These are phyloP conservation scores for Hydropsyche betteni DNA, from an alignment of 2,888 invertebrate species.

Conservation along the genomic window DNA sequence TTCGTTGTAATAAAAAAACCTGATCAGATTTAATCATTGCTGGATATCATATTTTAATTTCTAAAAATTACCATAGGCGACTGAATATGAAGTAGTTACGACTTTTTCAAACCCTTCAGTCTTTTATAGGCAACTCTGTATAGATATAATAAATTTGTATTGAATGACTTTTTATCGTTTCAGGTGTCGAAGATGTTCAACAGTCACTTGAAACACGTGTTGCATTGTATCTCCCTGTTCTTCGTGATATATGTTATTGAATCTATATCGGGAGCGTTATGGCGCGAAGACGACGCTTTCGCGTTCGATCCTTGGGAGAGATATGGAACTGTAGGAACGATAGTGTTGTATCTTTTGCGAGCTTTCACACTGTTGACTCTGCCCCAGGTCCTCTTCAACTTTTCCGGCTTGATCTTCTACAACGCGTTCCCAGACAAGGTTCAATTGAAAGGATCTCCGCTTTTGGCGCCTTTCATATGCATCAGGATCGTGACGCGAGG, in stretches of 20 bases:
- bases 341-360: constrained; percentile 79
- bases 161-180: constrained; percentile 52
- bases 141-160: too few species aligned
- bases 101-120: too few species aligned
- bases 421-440: constrained; percentile 96
- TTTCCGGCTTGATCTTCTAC: constrained; percentile 85
- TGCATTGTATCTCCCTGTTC: constrained; percentile 80
- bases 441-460: constrained; percentile 85
- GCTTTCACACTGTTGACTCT: constrained; percentile 85
- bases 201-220: constrained; percentile 79
- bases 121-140: too few species aligned
- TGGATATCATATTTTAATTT: too few species aligned
- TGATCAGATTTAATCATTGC: too few species aligned
- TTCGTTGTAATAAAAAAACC: too few species aligned
- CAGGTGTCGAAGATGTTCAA: constrained; percentile 63
- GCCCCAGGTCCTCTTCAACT: constrained; percentile 90
- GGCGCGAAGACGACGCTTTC: constrained; percentile 63
- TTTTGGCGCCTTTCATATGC: constrained; percentile 93
- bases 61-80: too few species aligned
- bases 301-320: constrained; percentile 81
- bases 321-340: constrained; percentile 80
- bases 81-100: too few species aligned
- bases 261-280: constrained; percentile 71
- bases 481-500: constrained; percentile 94
- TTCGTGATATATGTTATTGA: constrained; percentile 80